A percentile compares a stretch with the other conserved stretches of the same genome.
phyloP scores from a whole-genome alignment of 2,888 invertebrate species.

The Drosophila anomelani region DNA sequence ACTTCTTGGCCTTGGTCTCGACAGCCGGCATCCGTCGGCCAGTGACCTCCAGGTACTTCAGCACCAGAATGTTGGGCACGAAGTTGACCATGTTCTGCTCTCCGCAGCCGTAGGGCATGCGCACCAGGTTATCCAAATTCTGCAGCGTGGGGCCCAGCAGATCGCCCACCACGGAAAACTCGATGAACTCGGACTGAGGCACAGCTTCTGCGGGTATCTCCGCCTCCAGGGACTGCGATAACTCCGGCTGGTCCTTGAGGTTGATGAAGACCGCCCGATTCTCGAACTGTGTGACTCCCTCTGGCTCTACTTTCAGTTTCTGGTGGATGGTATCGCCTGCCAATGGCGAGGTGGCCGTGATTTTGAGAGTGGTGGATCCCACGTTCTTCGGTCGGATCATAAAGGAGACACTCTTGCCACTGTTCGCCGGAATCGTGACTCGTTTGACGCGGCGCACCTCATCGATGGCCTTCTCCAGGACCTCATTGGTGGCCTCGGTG shows the following conservation, averaged over 20 bases:
- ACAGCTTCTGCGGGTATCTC: slow-evolving; percentile 90
- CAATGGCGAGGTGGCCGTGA: slow-evolving; percentile 89
- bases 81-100: slow-evolving; percentile 86
- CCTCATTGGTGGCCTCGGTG: slow-evolving; percentile 91
- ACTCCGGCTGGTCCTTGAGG: slow-evolving; percentile 85
- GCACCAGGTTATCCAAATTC: slow-evolving; percentile 90
- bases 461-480: slow-evolving; percentile 88
- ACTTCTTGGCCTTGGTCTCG: slow-evolving; percentile 86
- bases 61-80: slow-evolving; percentile 89
- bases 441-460: slow-evolving; percentile 78
- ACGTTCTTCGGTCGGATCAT: slow-evolving; percentile 91
- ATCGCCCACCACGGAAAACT: slow-evolving; percentile 90
- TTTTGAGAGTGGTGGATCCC: slow-evolving; percentile 90
- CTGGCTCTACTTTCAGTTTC: slow-evolving; percentile 91
- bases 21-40: slow-evolving; percentile 89
- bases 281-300: slow-evolving; percentile 90
- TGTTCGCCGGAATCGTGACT: slow-evolving; percentile 89
- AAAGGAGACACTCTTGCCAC: slow-evolving; percentile 92
- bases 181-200: slow-evolving; percentile 89
- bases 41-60: slow-evolving; percentile 89
- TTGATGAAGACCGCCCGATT: slow-evolving; percentile 91
- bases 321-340: slow-evolving; percentile 92
- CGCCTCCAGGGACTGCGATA: slow-evolving; percentile 86
- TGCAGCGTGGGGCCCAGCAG: slow-evolving; percentile 92
- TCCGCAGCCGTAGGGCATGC: slow-evolving; percentile 94